Base-by-base conservation (phyloP, 2,888 invertebrate species). In the Zelleria hepariella region DNA sequence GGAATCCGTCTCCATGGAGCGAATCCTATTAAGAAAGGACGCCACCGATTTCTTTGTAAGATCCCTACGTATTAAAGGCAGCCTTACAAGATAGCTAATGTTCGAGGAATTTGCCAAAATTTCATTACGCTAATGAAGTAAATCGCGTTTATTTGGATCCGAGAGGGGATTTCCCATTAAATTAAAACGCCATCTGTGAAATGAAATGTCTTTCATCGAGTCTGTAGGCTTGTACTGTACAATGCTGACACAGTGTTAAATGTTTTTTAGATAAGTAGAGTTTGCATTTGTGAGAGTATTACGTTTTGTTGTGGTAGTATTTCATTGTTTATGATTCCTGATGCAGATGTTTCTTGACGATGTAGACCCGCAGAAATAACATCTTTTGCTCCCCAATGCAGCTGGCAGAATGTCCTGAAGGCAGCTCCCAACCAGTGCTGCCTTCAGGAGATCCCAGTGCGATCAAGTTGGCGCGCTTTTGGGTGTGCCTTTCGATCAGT, bases 71-170 rank as follows among this genome's bases (percentile, higher is more conserved):
- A 77, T 77, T 78, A 79, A 68, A 72, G 76, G 71, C 72, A 75
- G 71, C 72, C 71, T 72, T 75, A 75, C 74, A 68, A 75, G 71
- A 67, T 75, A 75, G 77, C 78, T 82, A 82, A 84, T 83, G 82
- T 80, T 70, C 72, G 73, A 70, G 71, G 63, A 73, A 80, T 78
- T 82, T 78, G 69, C 68, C 69, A 66, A 78, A 82, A 85, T 83
- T 85, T 84, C 76, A 85, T 86, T 84, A 82, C 74, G 67, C 68
- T 82, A 82, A 83, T 82, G 76, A 77, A 79, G 72, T 72, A 66
- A 77, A 78, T 75, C 74, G 70, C 75, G 73, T 76, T 78, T 79
- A 77, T 75, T 71, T 75, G 70, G 65, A 68, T 66, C 64, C 63
- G 63, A 67, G 26, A 27, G 27, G 66, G 66, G 64, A 62, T 66